These are phyloP conservation scores for Polypedilum pembai DNA, from an alignment of 1,140 invertebrate species.

Conservation along the genomic window DNA sequence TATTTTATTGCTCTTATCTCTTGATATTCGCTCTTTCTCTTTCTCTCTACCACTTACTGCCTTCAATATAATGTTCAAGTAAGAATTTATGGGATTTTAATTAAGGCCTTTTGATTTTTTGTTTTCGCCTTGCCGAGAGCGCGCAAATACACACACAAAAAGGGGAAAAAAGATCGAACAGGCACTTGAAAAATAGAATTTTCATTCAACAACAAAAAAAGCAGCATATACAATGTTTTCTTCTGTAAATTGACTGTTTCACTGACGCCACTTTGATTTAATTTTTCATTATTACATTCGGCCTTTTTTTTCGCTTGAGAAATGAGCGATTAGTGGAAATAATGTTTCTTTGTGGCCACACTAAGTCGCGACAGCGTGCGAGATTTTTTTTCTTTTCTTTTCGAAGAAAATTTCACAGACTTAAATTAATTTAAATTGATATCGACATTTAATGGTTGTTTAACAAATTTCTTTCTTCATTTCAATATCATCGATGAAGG, in stretches of 20 bases:
- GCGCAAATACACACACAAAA: background rate
- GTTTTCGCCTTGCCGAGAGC: background rate
- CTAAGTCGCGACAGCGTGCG: background rate
- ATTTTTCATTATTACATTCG: slow-evolving; percentile 17
- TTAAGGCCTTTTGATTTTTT: slow-evolving; percentile 3
- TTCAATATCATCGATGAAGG: no score
- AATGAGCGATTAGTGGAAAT: slow-evolving; percentile 22
- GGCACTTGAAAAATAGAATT: background rate
- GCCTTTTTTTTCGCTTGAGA: slow-evolving; percentile 24
- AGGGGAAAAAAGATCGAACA: background rate
- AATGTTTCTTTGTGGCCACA: background rate
- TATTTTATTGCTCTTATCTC: slow-evolving; percentile 14
- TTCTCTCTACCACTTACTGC: background rate
- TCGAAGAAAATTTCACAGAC: background rate
- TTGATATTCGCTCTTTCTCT: background rate
- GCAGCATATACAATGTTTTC: background rate
- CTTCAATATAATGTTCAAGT: background rate
- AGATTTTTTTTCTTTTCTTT: background rate
- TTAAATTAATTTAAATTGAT: slow-evolving; percentile 15
- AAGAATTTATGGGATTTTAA: slow-evolving; percentile 28
- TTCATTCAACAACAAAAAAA: background rate
- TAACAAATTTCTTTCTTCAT: background rate
- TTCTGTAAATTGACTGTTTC: slow-evolving; percentile 7
- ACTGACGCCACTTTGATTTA: slow-evolving; percentile 28
- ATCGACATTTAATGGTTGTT: slow-evolving; percentile 18